phyloP scores from a whole-genome alignment of 2,888 invertebrate genomes.

The Drosophila leonis region DNA sequence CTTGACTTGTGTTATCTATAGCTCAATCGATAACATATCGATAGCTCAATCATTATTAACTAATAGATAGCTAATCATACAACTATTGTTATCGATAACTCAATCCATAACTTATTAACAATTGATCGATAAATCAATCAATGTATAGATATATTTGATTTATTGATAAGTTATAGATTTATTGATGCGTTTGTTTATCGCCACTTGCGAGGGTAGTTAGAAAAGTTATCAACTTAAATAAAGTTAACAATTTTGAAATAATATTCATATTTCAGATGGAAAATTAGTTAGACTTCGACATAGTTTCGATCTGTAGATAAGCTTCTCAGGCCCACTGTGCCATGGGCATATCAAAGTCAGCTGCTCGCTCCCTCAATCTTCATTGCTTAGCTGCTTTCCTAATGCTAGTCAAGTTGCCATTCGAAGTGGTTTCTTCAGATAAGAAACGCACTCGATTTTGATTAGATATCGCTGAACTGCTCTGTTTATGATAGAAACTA shows the following conservation, averaged over 20 bases:
- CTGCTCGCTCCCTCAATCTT: not conserved
- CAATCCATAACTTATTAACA: no score
- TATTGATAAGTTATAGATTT: no score
- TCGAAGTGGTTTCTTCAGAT: constrained; percentile 31
- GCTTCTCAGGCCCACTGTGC: not conserved
- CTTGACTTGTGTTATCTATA: no score
- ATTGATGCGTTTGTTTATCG: no score
- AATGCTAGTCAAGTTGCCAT: constrained; percentile 12
- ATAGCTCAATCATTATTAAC: no score
- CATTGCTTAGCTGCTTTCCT: constrained; percentile 2
- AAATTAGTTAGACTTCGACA: not conserved
- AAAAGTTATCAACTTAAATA: not conserved
- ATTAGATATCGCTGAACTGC: constrained; percentile 32
- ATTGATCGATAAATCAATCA: not conserved
- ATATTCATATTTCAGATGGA: not conserved
- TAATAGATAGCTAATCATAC: no score
- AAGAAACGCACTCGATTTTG: constrained; percentile 29
- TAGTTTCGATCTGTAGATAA: not conserved
- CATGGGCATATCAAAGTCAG: constrained; percentile 12
- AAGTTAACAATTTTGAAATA: not conserved
- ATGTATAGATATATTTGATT: no score
- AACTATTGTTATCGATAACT: no score
- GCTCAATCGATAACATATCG: no score
- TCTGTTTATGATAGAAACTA: not conserved
- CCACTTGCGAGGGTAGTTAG: not conserved